Base-by-base conservation (phyloP, 2,797 vertebrate genomes). In the Acestrorhynchus altus region DNA sequence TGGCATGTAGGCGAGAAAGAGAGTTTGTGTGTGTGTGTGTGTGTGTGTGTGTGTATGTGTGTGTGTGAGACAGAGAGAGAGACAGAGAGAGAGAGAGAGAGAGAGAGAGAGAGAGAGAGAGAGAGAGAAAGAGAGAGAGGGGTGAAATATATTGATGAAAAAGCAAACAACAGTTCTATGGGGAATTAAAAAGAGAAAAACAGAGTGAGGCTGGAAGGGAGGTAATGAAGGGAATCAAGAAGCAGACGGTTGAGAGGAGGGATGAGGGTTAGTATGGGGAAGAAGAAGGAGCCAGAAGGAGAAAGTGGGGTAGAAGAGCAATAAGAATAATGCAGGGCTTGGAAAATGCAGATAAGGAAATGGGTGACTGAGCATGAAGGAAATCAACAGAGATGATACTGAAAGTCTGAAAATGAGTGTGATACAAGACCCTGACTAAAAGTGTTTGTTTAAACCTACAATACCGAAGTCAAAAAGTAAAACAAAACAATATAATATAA, bases 1-100 rank as follows among this genome's bases (percentile, higher is more conserved):
- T 9, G 69, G 69, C 76, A 35, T 4, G 18, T 74, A 75, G 82
- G 15, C 60, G 68, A 74, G 66, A 39, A 16, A 9, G 69, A 31
- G 15, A 56, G 67, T n/a, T n/a, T n/a, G n/a, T n/a, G n/a, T n/a
- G n/a, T n/a, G n/a, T n/a, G n/a, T n/a, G n/a, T n/a, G n/a, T n/a
- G n/a, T n/a, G n/a, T n/a, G n/a, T n/a, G n/a, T n/a, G n/a, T n/a
- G n/a, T n/a, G n/a, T n/a, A n/a, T n/a, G n/a, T n/a, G n/a, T n/a
- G n/a, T n/a, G n/a, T n/a, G n/a, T n/a, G n/a, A n/a, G n/a, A n/a
- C n/a, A n/a, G n/a, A n/a, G n/a, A n/a, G n/a, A n/a, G n/a, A n/a
- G n/a, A n/a, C n/a, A n/a, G 15, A 64, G 68, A 74, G 66, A 39
- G 20, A 9, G 69, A 31, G 15, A 56, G 67, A 67, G 31, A 35